Percentiles rank a stretch among this genome's conserved stretches.
These are phyloP conservation scores for Eupithecia inturbata DNA, from an alignment of 2,888 invertebrate genomes.

Conservation along the genomic window DNA sequence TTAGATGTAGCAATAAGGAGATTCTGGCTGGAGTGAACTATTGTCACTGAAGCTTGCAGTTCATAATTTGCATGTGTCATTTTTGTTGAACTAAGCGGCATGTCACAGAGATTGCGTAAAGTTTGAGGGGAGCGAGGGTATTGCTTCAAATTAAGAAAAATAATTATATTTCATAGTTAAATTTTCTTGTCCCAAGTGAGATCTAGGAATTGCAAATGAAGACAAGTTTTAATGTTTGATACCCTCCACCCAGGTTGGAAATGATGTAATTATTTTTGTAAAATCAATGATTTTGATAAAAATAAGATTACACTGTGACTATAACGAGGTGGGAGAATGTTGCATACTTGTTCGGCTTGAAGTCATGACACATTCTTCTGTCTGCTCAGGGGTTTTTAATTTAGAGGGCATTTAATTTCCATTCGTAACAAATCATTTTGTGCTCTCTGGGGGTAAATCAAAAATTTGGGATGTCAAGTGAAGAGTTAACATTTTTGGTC, in stretches of 20 bases:
- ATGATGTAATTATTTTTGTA: conserved; percentile 43
- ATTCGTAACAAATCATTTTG: conserved; percentile 53
- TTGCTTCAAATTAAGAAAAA: conserved; percentile 44
- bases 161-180: conserved; percentile 58
- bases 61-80: conserved; percentile 33
- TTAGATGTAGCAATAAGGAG: conserved; percentile 41
- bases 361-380: conserved; percentile 65
- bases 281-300: conserved; percentile 30
- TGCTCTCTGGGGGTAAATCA: conserved; percentile 71
- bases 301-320: conserved; percentile 63
- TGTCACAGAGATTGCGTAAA: conserved; percentile 55
- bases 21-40: conserved; percentile 37
- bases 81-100: conserved; percentile 55
- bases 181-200: conserved; percentile 51
- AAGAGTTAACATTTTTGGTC: conserved; percentile 74
- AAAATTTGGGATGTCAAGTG: conserved; percentile 76
- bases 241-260: conserved; percentile 49
- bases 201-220: conserved; percentile 38
- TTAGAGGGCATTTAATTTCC: conserved; percentile 65
- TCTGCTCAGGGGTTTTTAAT: conserved; percentile 59
- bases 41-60: conserved; percentile 38
- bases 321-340: conserved; percentile 67
- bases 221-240: conserved; percentile 34
- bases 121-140: conserved; percentile 48
- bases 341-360: conserved; percentile 74